Conservation (phyloP, 2,888 invertebrate genomes). For the Pollenia labialis region DNA sequence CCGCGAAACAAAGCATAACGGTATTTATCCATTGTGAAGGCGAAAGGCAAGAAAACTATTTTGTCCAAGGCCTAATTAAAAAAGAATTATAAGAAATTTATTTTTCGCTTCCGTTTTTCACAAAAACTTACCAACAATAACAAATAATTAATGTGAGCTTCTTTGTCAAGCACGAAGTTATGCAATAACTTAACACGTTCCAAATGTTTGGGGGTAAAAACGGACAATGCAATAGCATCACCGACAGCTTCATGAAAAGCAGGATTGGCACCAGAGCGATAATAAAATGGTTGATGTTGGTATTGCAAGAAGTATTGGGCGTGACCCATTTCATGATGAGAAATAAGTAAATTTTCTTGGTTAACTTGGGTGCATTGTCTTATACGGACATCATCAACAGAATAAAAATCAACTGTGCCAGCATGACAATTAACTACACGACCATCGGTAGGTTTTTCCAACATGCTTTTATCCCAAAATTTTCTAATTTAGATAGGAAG, state of each 20-base stretch:
- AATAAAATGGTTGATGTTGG: constrained; percentile 85
- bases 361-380: constrained; percentile 88
- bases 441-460: constrained; percentile 90
- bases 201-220: constrained; percentile 89
- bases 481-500: constrained; percentile 81
- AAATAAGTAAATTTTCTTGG: constrained; percentile 86
- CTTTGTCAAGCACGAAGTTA: constrained; percentile 87
- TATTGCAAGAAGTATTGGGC: constrained; percentile 89
- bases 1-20: constrained; percentile 89
- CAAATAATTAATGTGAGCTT: constrained; percentile 88
- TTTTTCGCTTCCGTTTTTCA: constrained; percentile 84
- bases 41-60: constrained; percentile 89
- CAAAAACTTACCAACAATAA: constrained; percentile 86
- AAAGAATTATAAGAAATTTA: too few species aligned
- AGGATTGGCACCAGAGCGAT: constrained; percentile 86
- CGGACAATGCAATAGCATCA: constrained; percentile 89
- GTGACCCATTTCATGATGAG: constrained; percentile 89
- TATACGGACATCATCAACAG: constrained; percentile 90
- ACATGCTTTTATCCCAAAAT: constrained; percentile 94
- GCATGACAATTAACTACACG: constrained; percentile 93
- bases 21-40: constrained; percentile 88
- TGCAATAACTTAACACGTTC: constrained; percentile 88
- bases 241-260: constrained; percentile 92
- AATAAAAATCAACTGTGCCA: constrained; percentile 94
- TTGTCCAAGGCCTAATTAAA: constrained; percentile 86